Evolutionary conservation across 2,888 invertebrate species (phyloP).

Genomic region (Panorpa germanica): DNA sequence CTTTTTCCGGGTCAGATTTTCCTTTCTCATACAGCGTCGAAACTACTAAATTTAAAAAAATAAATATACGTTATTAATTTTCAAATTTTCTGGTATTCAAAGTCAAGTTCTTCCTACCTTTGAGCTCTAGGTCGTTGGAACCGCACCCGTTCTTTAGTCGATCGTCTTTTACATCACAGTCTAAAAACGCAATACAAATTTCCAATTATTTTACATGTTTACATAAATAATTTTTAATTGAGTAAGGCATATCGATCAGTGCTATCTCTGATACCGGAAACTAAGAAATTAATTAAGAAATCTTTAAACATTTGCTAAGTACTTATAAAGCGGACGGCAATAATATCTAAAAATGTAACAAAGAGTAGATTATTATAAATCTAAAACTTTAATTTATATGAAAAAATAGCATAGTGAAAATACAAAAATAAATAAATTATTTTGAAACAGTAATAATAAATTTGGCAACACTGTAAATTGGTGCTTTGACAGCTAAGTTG

Average conservation of each 20-base stretch:
- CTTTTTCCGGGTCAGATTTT: slow-evolving; percentile 42
- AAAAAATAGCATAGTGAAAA: too few species aligned
- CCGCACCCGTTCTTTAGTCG: slow-evolving; percentile 57
- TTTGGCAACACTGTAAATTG: too few species aligned
- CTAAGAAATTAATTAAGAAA: too few species aligned
- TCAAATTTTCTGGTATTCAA: slow-evolving; percentile 4
- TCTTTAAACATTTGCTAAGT: too few species aligned
- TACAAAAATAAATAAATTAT: too few species aligned
- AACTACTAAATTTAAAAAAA: slow-evolving; percentile 25
- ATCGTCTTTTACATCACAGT: slow-evolving; percentile 78
- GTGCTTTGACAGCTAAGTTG: too few species aligned
- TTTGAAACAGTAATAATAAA: too few species aligned
- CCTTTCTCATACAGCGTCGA: slow-evolving; percentile 33
- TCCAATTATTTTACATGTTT: slow-evolving; percentile 4
- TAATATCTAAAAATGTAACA: too few species aligned
- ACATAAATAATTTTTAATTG: slow-evolving; percentile 1
- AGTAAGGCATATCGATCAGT: not conserved
- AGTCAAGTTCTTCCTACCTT: slow-evolving; percentile 15
- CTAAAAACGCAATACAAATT: slow-evolving; percentile 25
- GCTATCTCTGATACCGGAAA: slow-evolving; percentile 1
- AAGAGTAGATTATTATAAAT: too few species aligned
- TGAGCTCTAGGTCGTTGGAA: slow-evolving; percentile 47
- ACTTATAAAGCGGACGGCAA: too few species aligned
- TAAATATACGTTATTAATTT: slow-evolving; percentile 1
- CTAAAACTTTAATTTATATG: too few species aligned